Evolutionary conservation across 2,113 vertebrate species (phyloP).

Genomic region (Pungitius pungitius): DNA sequence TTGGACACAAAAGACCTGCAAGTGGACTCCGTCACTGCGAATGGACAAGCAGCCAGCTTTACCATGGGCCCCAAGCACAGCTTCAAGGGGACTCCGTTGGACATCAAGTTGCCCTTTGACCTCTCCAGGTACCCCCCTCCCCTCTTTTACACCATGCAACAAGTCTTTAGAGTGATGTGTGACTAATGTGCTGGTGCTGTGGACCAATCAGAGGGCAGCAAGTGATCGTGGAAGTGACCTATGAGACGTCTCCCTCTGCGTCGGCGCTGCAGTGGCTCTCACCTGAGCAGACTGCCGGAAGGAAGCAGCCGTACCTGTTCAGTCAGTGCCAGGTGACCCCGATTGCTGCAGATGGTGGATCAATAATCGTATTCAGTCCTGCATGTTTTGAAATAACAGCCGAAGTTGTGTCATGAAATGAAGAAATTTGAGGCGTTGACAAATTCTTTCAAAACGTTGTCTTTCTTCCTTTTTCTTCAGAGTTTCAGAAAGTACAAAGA

Average conservation of each 20-base stretch:
- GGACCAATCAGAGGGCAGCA: slow-evolving; percentile 88
- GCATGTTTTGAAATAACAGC: no score
- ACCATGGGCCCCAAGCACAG: slow-evolving; percentile 85
- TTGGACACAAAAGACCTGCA: slow-evolving; percentile 90
- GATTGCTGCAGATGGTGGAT: not conserved
- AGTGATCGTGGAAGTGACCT: slow-evolving; percentile 88
- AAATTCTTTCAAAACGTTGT: not conserved
- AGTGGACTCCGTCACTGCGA: slow-evolving; percentile 84
- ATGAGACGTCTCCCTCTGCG: slow-evolving; percentile 90
- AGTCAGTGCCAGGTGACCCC: slow-evolving; percentile 87
- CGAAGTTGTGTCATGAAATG: not conserved
- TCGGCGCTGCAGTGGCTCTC: slow-evolving; percentile 94
- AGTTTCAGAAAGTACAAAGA: no score
- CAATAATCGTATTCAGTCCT: no score
- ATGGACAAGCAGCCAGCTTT: slow-evolving; percentile 87
- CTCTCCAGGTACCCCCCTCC: slow-evolving; percentile 85
- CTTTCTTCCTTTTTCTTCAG: not conserved
- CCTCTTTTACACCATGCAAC: no score
- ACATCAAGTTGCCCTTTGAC: slow-evolving; percentile 88
- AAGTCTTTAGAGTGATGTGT: not conserved
- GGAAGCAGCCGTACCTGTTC: slow-evolving; percentile 92
- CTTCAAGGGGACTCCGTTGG: slow-evolving; percentile 90
- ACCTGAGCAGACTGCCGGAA: slow-evolving; percentile 94
- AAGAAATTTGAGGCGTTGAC: not conserved
- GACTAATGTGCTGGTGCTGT: not conserved